Evolutionary conservation across 2,888 invertebrate genomes (phyloP).

Genomic region (Sminthurides aquaticus): DNA sequence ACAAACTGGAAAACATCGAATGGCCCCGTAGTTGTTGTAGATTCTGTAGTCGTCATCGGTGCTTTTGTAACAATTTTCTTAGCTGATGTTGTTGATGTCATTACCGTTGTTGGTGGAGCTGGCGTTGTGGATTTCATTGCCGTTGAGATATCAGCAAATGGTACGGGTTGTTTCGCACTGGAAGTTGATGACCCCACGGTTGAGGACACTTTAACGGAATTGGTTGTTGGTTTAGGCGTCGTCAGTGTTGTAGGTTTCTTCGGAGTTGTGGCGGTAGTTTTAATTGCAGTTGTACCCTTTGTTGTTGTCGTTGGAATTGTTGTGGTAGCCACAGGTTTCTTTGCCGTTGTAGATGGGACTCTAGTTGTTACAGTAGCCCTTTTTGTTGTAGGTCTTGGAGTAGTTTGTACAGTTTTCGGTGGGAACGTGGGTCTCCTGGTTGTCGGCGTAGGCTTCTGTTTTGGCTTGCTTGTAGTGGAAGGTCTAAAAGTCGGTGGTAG

Average conservation of each 20-base stretch:
- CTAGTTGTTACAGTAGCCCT: not conserved
- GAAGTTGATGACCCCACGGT: not conserved
- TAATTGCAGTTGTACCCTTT: not conserved
- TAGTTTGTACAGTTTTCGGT: not conserved
- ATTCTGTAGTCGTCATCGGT: not conserved
- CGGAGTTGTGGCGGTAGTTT: not conserved
- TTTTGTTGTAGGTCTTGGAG: not conserved
- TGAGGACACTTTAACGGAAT: not conserved
- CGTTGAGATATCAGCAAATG: too few relatives aligned
- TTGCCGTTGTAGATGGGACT: not conserved
- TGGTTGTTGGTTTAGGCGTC: not conserved
- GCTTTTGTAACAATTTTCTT: too few relatives aligned
- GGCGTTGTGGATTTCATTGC: not conserved
- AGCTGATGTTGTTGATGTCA: not conserved
- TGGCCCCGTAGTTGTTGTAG: not conserved
- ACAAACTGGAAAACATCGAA: not conserved
- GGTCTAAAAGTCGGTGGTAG: slow-evolving; percentile 8
- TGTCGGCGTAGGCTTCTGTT: not conserved
- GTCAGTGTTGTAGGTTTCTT: not conserved
- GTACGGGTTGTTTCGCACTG: not conserved
- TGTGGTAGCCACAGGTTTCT: not conserved
- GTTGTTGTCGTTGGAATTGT: not conserved
- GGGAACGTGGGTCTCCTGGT: slow-evolving; percentile 4
- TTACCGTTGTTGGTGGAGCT: not conserved
- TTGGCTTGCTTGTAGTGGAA: not conserved